These are phyloP conservation scores for Rattus norvegicus DNA, from an alignment of 2,113 vertebrate genomes.

Conservation along the genomic window GRCr8 NC_086028.1:39123501-39124000, in stretches of 20 bases:
- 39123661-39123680: slow-evolving; percentile 31
- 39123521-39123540: neutral
- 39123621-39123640: neutral
- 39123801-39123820: neutral
- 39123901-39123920: slow-evolving; percentile 37
- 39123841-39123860: neutral
- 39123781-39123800: slow-evolving; percentile 40
- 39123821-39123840: neutral
- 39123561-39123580: neutral
- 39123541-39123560: neutral
- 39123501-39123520: neutral
- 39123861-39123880: neutral
- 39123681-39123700: neutral
- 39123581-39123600: neutral
- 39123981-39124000: slow-evolving; percentile 15
- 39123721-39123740: slow-evolving; percentile 37
- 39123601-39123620: neutral
- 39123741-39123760: neutral
- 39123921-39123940: slow-evolving; percentile 12
- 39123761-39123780: neutral
- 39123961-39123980: neutral
- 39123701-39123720: neutral
- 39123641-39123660: neutral
- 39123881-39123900: slow-evolving; percentile 49
- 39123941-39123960: slow-evolving; percentile 51